Base-by-base conservation (phyloP, 2,113 vertebrate species). In the Gulo gulo region DNA sequence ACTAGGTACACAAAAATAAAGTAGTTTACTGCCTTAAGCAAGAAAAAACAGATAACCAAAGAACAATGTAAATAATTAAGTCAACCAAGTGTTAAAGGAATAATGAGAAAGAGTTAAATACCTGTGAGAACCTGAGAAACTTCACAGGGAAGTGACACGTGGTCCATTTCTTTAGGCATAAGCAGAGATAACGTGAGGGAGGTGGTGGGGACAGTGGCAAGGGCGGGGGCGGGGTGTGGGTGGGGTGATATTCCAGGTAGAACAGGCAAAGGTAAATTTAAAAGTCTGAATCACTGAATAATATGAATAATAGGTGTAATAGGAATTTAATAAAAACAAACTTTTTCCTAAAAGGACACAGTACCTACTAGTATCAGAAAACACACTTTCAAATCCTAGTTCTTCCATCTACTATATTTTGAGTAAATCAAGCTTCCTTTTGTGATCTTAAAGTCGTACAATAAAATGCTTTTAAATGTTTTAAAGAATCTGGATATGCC, bases 41-140 rank as follows among this genome's bases (percentile, higher is more conserved):
- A 89, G 18, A 82, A 61, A 84, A 97, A 92, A 80, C 10, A 71
- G 34, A 74, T 67, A 92, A 82, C 67, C 76, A 93, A 24, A 93
- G 81, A 73, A 86, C 55, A 93, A 65, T 55, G n/a, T 45, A 95
- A 94, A 92, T 83, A 59, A 79, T 23, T 88, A 61, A 88, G 39
- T 59, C 39, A 80, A 84, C 29, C 24, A 85, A 96, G 57, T 91
- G 26, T 52, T 34, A 21, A 89, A 16, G 3, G 39, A 93, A 69
- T 4, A 84, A 29, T 71, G 31, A 82, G 63, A 63, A 69, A 76
- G 15, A 26, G 26, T 42, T 18, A 93, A 91, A 76, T 63, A 71
- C 24, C 11, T 76, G 6, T 88, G 61, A 93, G 42, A 87, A 69
- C 23, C 39, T 65, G 23, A 88, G 50, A 52, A 86, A 79, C 7